A percentile compares a stretch with the other conserved stretches of the same genome.
Evolutionary conservation across 2,797 vertebrate genomes (phyloP).

Genomic region (Hozukius guyotensis): DNA sequence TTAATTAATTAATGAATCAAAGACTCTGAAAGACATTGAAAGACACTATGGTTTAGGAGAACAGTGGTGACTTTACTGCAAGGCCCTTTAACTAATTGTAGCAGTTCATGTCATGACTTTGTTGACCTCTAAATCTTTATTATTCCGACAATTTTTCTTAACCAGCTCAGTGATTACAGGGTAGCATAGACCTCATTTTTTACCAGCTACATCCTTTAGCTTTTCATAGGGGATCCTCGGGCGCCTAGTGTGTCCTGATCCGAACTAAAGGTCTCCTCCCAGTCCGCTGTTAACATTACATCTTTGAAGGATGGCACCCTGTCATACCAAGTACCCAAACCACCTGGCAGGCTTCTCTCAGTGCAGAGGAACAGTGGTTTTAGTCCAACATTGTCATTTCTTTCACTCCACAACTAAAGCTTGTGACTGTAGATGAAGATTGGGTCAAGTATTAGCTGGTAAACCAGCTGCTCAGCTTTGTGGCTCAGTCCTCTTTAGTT

Average conservation of each 20-base stretch:
- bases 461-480: constrained; percentile 4
- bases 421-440: background rate
- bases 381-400: background rate
- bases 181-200: background rate
- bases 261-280: background rate
- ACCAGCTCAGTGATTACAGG: background rate
- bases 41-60: background rate
- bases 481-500: background rate
- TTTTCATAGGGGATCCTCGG: background rate
- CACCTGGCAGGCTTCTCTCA: background rate
- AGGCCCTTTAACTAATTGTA: background rate
- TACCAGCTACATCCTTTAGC: background rate
- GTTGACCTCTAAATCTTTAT: background rate
- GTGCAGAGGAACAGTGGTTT: background rate
- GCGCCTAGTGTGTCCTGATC: background rate
- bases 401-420: background rate
- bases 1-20: background rate
- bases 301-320: background rate
- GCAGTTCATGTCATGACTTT: background rate
- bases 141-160: background rate
- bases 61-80: background rate
- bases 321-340: background rate
- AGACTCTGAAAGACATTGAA: background rate
- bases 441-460: background rate
- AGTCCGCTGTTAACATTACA: background rate